A percentile compares a stretch with the other conserved stretches of the same genome.
Conservation (phyloP, 1,140 invertebrate species). For the Nebria ingens region DNA sequence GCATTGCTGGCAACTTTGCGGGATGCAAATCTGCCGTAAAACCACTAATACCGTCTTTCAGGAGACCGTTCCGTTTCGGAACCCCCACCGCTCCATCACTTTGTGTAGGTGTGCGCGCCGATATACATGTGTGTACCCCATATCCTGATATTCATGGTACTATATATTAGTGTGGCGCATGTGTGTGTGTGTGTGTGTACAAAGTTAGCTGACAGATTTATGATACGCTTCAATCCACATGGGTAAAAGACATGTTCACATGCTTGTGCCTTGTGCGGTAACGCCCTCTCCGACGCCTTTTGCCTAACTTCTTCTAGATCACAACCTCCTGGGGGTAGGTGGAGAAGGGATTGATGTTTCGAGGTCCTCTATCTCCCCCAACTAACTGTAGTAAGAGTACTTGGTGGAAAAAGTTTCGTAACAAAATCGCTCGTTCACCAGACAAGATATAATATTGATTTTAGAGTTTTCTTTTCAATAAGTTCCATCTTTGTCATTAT, state of each 20-base stretch:
- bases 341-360: no score
- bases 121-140: no score
- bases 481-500: no score
- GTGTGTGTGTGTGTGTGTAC: conserved; percentile 19
- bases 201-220: conserved; percentile 25
- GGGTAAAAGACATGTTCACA: conserved; percentile 7
- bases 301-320: no score
- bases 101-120: no score
- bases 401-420: no score
- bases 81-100: no score
- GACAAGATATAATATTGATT: conserved; percentile 3
- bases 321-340: background rate
- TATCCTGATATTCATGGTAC: no score
- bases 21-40: conserved; percentile 29
- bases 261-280: background rate
- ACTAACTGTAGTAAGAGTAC: no score
- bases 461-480: background rate
- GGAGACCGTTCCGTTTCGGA: conserved; percentile 20
- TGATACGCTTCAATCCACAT: conserved; percentile 18
- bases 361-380: no score
- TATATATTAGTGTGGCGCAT: no score
- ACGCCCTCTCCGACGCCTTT: no score
- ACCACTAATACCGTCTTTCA: conserved; percentile 25
- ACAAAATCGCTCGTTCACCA: background rate
- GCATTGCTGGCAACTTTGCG: conserved; percentile 24